Conservation (phyloP, 2,888 invertebrate species). For the Tetragonula carbonaria region DNA sequence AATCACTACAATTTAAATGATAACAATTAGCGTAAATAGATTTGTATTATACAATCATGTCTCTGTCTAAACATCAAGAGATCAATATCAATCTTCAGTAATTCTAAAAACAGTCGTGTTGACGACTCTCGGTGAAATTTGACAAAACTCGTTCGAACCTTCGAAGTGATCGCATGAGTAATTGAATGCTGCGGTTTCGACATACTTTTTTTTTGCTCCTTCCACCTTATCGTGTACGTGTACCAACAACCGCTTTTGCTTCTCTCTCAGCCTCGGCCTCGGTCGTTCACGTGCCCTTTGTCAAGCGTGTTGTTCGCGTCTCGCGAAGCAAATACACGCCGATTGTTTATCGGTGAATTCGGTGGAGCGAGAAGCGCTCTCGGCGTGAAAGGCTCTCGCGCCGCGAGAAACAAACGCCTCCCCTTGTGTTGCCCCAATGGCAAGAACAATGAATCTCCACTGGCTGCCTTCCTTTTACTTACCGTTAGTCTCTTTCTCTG, state of each 20-base stretch:
- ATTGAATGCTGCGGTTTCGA: no score
- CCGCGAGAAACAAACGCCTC: background rate
- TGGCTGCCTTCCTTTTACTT: background rate
- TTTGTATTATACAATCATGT: no score
- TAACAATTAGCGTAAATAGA: no score
- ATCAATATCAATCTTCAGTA: no score
- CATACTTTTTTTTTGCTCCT: no score
- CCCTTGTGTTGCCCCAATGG: slow-evolving; percentile 3
- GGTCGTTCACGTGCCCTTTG: background rate
- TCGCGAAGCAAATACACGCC: slow-evolving; percentile 6
- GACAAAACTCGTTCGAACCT: no score
- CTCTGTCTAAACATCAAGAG: no score
- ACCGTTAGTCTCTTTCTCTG: background rate
- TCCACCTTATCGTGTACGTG: no score
- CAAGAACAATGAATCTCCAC: slow-evolving; percentile 16
- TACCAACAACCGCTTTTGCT: background rate
- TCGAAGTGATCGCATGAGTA: no score
- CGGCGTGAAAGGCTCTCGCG: background rate
- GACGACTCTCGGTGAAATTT: no score
- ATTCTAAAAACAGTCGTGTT: no score
- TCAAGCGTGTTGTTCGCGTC: background rate
- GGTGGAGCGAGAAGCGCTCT: slow-evolving; percentile 1
- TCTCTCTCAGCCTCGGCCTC: background rate
- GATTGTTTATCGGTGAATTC: slow-evolving; percentile 38
- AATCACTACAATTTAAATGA: no score